Conservation (phyloP, 2,888 invertebrate genomes). For the Gastracanthus pulcherrimus region DNA sequence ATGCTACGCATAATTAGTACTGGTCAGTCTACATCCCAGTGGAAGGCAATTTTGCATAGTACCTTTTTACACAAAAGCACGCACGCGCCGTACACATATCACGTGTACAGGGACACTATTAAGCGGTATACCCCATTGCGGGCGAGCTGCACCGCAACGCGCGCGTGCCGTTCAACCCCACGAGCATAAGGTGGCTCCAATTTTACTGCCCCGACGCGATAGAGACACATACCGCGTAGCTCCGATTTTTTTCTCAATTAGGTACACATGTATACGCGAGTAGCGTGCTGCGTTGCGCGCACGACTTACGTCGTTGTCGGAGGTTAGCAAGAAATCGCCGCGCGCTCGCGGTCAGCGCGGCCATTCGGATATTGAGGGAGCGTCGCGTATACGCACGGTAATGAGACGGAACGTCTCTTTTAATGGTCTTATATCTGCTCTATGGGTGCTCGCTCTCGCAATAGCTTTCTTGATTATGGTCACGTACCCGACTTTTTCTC, state of each 20-base stretch:
- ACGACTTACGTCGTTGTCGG: no score
- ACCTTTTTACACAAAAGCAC: neutral
- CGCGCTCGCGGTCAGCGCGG: neutral
- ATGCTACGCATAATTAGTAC: neutral
- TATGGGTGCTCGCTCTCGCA: no score
- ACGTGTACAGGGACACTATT: neutral
- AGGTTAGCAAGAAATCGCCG: neutral
- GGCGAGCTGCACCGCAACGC: neutral
- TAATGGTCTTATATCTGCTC: neutral
- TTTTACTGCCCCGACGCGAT: neutral
- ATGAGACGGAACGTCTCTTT: constrained; percentile 16
- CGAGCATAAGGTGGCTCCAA: neutral
- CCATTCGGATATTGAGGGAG: neutral
- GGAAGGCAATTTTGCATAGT: neutral
- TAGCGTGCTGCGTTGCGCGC: no score
- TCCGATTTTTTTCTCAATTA: no score
- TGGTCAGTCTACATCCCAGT: neutral
- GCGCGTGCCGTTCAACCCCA: neutral
- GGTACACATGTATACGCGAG: no score
- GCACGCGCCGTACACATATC: no score
- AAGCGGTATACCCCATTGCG: no score
- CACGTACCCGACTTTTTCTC: no score
- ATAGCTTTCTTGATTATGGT: neutral
- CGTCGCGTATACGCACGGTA: neutral
- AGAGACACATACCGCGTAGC: no score